Evolutionary conservation across 2,113 vertebrate species (phyloP).

Genomic region (Poeciliopsis prolifica): DNA sequence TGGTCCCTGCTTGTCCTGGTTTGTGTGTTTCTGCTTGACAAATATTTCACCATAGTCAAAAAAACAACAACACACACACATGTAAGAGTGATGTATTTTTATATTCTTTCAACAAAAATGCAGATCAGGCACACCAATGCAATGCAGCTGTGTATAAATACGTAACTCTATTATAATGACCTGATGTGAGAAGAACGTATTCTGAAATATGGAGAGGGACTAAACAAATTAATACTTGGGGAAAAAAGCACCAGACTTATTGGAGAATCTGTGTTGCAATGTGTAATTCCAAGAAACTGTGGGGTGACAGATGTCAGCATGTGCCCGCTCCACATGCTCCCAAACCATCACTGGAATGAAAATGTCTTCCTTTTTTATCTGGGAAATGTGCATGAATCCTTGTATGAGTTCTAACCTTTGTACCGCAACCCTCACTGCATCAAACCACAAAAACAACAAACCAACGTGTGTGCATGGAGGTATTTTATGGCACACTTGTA

Average conservation of each 20-base stretch:
- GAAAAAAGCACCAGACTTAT: background rate
- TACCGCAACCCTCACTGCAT: background rate
- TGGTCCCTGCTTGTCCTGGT: background rate
- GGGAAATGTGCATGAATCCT: background rate
- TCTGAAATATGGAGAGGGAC: background rate
- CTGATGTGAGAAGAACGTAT: slow-evolving; percentile 16
- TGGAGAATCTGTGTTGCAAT: background rate
- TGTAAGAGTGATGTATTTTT: background rate
- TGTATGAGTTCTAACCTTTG: slow-evolving; percentile 14
- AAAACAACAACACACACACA: background rate
- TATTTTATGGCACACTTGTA: background rate
- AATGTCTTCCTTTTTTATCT: background rate
- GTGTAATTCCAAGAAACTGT: background rate
- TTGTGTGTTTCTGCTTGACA: background rate
- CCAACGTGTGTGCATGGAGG: background rate
- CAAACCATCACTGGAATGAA: slow-evolving; percentile 17
- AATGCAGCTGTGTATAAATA: background rate
- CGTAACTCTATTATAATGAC: background rate
- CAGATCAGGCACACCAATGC: background rate
- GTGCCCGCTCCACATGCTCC: background rate
- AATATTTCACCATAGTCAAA: background rate
- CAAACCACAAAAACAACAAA: background rate
- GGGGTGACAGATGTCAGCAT: slow-evolving; percentile 15
- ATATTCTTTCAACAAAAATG: background rate
- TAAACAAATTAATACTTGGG: background rate